phyloP scores from a whole-genome alignment of 2,888 invertebrate species.

The Xestia xanthographa region DNA sequence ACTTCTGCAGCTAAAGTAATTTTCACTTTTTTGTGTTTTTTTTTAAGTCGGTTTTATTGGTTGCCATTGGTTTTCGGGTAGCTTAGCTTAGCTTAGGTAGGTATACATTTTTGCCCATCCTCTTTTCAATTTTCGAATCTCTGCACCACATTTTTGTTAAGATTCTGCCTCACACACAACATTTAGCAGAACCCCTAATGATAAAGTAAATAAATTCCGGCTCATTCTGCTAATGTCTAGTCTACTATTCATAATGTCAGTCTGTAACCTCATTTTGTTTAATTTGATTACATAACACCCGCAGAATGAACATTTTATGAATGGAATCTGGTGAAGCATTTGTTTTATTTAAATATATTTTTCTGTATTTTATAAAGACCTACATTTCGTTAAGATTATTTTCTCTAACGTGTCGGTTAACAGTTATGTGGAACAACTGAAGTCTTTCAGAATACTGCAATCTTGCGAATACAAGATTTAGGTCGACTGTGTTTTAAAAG shows the following conservation, averaged over 20 bases:
- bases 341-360: constrained; percentile 76
- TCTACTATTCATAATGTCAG: constrained; percentile 71
- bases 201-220: constrained; percentile 70
- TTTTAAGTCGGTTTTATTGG: too few species aligned
- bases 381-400: constrained; percentile 79
- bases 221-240: constrained; percentile 70
- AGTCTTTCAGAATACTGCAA: constrained; percentile 71
- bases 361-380: constrained; percentile 82
- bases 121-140: constrained; percentile 7
- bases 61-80: too few species aligned
- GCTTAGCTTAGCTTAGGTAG: too few species aligned
- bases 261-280: constrained; percentile 79
- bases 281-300: constrained; percentile 82
- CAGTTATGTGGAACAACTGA: constrained; percentile 73
- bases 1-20: too few species aligned
- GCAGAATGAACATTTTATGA: constrained; percentile 81
- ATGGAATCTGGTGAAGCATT: constrained; percentile 78
- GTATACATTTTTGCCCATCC: too few species aligned
- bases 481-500: constrained; percentile 70
- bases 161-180: constrained; percentile 10
- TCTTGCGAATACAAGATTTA: constrained; percentile 67
- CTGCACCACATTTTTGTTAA: constrained; percentile 18
- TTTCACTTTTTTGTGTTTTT: too few species aligned
- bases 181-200: constrained; percentile 53
- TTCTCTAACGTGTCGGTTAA: constrained; percentile 71